Evolutionary conservation across 1,140 invertebrate species (phyloP), one percentile per base, ranked within the genome.

Genomic region (Amyelois transitella): DNA sequence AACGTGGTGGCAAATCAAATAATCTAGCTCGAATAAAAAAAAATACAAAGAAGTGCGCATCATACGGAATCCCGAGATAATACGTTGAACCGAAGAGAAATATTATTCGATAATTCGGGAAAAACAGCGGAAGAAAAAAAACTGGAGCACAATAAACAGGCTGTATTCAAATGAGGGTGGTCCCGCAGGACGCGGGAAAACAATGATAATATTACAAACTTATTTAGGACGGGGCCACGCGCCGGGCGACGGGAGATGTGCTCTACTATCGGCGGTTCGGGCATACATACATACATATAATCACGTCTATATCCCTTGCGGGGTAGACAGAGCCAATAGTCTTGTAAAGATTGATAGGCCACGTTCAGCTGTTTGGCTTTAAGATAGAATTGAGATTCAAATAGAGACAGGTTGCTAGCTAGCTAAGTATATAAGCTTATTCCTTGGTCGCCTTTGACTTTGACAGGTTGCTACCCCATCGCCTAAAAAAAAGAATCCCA

Each of bases 161-260:
- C 67, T 51, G 74, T 83, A 83, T 83, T 83, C 77, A 83, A 83
- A 83, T 83, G 76, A 81, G 64, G 66, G 61, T 48, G 58, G 44
- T 69, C 69, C 54, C 64, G 45, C 51, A 68, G 67, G 64, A 62
- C 49, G 73, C 66, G 67, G 49, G 69, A 73, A 80, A 83, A 83
- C 80, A 83, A 80, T 83, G 77, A 83, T 81, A 76, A 83, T 83
- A 81, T 83, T 81, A 81, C 77, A 79, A 83, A 81, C 69, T 79
- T 83, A 81, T 83, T 83, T 83, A 81, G 62, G 64, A 50, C 48
- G n/a, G 25, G 72, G 69, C 74, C 55, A 61, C 47, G 63, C 64
- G 47, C 58, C n/a, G 7, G 17, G 52, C 50, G 28, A 59, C 12
- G 25, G 12, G 25, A 28, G 25, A 28, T 28, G 25, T 6, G 25